Percentiles rank a stretch among this genome's conserved stretches.
Conservation (phyloP, 37 sponge, comb jelly and placozoan genomes). For the Axinella damicornis region DNA sequence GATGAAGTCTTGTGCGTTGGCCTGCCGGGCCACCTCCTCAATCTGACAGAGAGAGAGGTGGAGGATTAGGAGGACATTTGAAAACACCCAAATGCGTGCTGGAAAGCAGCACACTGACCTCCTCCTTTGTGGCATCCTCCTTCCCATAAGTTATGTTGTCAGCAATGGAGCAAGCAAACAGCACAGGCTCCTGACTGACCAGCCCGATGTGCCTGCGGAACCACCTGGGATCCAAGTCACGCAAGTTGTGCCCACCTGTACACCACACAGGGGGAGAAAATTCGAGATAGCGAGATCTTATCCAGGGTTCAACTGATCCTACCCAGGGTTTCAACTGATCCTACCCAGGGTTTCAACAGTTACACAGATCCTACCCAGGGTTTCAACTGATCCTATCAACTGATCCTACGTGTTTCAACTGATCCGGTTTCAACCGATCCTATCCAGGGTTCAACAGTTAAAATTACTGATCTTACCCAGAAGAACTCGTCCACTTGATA, state of each 20-base stretch:
- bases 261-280: too few species aligned
- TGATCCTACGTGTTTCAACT: too few species aligned
- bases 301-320: too few species aligned
- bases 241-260: conserved; percentile 62
- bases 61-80: too few species aligned
- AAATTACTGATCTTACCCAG: too few species aligned
- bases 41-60: conserved; percentile 51
- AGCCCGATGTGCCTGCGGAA: conserved; percentile 75
- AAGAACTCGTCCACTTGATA: conserved; percentile 56
- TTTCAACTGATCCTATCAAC: too few species aligned
- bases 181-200: conserved; percentile 89
- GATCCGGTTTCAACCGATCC: too few species aligned
- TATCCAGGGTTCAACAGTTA: too few species aligned
- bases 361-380: too few species aligned
- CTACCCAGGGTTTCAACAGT: too few species aligned
- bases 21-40: conserved; percentile 79
- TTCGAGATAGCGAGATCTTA: too few species aligned
- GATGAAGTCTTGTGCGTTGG: conserved; percentile 91
- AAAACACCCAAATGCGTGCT: neutral
- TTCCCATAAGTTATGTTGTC: conserved; percentile 87
- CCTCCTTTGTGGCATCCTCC: conserved; percentile 68
- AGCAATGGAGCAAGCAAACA: conserved; percentile 83
- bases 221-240: conserved; percentile 79
- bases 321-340: too few species aligned
- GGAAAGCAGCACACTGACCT: conserved; percentile 32